phyloP scores from a whole-genome alignment of 2,113 vertebrate species.

The Procavia capensis region DNA sequence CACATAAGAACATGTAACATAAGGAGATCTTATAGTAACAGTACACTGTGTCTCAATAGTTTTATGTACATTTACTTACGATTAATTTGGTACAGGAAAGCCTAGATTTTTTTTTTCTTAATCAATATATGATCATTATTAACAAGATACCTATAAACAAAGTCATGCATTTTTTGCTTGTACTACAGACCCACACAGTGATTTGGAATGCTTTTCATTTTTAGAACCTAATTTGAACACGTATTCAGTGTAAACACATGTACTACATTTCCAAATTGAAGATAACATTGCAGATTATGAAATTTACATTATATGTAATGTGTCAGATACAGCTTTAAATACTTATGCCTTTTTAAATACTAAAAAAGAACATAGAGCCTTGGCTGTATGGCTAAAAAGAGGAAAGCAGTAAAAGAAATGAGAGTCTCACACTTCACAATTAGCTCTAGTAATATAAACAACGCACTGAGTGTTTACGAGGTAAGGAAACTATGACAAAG shows the following conservation, averaged over 20 bases:
- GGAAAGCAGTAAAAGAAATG: neutral
- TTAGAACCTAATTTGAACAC: neutral
- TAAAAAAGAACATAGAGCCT: neutral
- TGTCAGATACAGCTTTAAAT: neutral
- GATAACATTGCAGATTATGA: conserved; percentile 1
- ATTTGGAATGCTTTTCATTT: conserved; percentile 6
- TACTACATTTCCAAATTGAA: conserved; percentile 35
- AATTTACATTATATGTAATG: conserved; percentile 40
- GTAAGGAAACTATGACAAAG: neutral
- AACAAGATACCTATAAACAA: neutral
- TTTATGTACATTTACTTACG: neutral
- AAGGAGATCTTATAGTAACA: neutral
- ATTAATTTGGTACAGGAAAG: neutral
- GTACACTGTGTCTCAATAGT: neutral
- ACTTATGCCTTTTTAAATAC: neutral
- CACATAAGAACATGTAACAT: neutral
- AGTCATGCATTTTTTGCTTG: neutral
- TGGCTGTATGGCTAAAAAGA: neutral
- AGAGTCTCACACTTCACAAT: neutral
- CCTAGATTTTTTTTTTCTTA: neutral
- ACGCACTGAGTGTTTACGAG: neutral
- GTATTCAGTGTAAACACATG: neutral
- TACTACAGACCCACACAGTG: neutral
- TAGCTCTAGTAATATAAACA: neutral
- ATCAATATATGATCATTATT: neutral